Evolutionary conservation across 2,888 invertebrate species (phyloP).

Genomic region (Leptinotarsa peninsularis): DNA sequence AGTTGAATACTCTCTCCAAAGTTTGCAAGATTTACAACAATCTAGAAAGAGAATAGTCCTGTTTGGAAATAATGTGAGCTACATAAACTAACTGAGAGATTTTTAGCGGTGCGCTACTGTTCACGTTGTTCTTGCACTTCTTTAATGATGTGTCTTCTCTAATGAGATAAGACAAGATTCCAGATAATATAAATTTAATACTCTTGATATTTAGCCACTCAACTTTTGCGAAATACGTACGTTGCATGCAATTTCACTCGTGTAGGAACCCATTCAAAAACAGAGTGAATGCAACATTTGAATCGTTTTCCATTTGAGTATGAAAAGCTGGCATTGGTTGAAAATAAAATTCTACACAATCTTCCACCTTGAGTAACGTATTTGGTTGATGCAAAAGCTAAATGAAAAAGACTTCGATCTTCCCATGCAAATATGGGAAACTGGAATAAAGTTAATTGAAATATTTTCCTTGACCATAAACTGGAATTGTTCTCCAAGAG

Average conservation of each 20-base stretch:
- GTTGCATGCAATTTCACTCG: constrained; percentile 51
- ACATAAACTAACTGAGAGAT: neutral
- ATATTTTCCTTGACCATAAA: no score
- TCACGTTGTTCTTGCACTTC: constrained; percentile 54
- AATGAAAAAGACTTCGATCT: no score
- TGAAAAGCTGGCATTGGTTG: no score
- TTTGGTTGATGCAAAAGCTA: no score
- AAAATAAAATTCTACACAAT: no score
- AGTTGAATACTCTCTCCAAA: no score
- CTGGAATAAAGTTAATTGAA: no score
- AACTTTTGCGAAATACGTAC: constrained; percentile 54
- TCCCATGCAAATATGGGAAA: no score
- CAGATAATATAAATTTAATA: constrained; percentile 66
- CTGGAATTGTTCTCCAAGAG: no score
- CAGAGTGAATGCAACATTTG: neutral
- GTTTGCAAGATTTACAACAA: no score
- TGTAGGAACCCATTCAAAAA: neutral
- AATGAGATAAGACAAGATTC: constrained; percentile 66
- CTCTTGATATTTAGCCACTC: constrained; percentile 57
- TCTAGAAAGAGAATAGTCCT: neutral
- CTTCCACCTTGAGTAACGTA: no score
- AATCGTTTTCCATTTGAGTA: neutral
- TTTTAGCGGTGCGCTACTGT: constrained; percentile 31
- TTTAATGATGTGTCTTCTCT: constrained; percentile 65
- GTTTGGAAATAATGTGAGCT: neutral